Evolutionary conservation across 2,797 vertebrate genomes (phyloP), one percentile per base, ranked within the genome.

Genomic region (Cyclura pinguis): DNA sequence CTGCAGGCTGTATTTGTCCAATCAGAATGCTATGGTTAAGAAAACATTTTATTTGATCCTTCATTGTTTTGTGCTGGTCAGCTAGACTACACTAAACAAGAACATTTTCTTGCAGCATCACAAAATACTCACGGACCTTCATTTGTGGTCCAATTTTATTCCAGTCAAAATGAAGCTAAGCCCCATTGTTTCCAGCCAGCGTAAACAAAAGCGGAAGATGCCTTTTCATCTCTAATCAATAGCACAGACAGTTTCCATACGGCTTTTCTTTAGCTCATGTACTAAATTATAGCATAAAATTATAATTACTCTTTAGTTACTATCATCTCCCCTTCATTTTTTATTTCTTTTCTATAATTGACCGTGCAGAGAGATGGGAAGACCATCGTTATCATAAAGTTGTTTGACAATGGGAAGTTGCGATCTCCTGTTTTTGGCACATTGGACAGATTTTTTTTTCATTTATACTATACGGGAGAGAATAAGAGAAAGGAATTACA

Each of bases 221-320:
- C 74, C 42, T 90, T 77, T 13, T 62, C 24, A 64, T 92, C 92
- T 91, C 67, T 90, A 92, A 94, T n/a, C 57, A 94, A 84, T 32
- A 22, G 4, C 6, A 85, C 1, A 90, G 64, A 22, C 80, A 86
- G 29, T 59, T 89, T 88, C 62, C 92, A 81, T 67, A 72, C 80
- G 52, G 38, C 1, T 92, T 92, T 91, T 90, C 12, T 91, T 93
- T 0, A 0, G 20, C 59, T 92, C 72, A 38, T 0, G 87, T 91
- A 24, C 80, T 82, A 89, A 90, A 74, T 90, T 86, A 81, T 29
- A 73, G 84, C 67, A 90, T 72, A 86, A 86, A 81, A 86, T 86
- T 90, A 77, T 90, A 86, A 76, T 87, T 87, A 77, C 47, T 87
- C 77, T 77, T 35, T 59, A 35, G 57, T 77, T 76, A 64, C 57